Evolutionary conservation across 2,797 vertebrate species (phyloP).

Genomic region (Chrysocyon brachyurus): DNA sequence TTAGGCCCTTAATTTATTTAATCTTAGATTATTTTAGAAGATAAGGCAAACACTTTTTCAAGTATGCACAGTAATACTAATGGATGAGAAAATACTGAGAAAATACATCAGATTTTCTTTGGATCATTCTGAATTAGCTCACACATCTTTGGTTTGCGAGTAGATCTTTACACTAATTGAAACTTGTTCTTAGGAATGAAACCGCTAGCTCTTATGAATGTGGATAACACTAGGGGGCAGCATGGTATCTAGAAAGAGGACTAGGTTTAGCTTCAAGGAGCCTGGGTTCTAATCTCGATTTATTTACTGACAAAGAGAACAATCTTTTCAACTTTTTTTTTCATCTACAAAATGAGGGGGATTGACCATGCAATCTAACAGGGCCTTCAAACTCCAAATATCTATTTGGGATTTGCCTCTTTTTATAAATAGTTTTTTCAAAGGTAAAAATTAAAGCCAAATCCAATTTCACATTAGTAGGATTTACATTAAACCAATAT

Average conservation of each 20-base stretch:
- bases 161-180: not conserved
- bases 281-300: constrained; percentile 67
- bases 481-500: not conserved
- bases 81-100: not conserved
- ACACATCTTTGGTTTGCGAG: not conserved
- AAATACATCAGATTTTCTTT: constrained; percentile 19
- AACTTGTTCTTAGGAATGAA: constrained; percentile 21
- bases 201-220: not conserved
- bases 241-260: constrained; percentile 6
- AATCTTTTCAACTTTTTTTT: not conserved
- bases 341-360: not conserved
- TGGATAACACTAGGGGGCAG: constrained; percentile 31
- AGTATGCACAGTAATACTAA: not conserved
- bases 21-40: not conserved
- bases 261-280: not conserved
- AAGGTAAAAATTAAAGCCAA: constrained; percentile 48
- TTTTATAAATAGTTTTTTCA: not conserved
- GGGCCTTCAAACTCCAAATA: not conserved
- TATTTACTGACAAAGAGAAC: not conserved
- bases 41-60: constrained; percentile 45
- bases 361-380: not conserved
- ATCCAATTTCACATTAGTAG: not conserved
- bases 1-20: not conserved
- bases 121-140: constrained; percentile 16
- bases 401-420: not conserved